Evolutionary conservation across 2,888 invertebrate genomes (phyloP).

Genomic region (Scaptodrosophila latifasciaeformis): DNA sequence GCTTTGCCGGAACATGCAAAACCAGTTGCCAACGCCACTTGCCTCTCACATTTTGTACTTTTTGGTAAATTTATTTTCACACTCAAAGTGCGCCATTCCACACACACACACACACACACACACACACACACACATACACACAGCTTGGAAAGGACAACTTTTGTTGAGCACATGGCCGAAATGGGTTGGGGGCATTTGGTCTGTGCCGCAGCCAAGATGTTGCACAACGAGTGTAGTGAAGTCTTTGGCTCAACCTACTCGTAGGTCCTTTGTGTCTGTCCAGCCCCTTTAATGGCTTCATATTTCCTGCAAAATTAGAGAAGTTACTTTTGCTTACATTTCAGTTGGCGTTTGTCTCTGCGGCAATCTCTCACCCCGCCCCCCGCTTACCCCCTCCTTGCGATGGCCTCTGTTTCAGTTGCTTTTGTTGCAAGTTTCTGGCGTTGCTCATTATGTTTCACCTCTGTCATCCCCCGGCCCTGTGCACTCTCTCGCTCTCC

Average conservation of each 20-base stretch:
- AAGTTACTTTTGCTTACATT: slow-evolving; percentile 61
- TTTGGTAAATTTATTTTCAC: slow-evolving; percentile 70
- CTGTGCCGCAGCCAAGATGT: slow-evolving; percentile 65
- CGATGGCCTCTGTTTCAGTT: slow-evolving; percentile 19
- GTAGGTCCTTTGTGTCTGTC: background rate
- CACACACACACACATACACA: too few relatives aligned
- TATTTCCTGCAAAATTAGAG: slow-evolving; percentile 72
- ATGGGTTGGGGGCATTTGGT: slow-evolving; percentile 14
- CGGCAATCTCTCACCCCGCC: background rate
- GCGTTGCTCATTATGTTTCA: slow-evolving; percentile 63
- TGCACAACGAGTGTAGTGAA: slow-evolving; percentile 48
- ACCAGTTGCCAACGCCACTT: slow-evolving; percentile 43
- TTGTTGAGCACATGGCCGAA: slow-evolving; percentile 48
- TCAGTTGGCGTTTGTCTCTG: slow-evolving; percentile 31
- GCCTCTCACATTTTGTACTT: slow-evolving; percentile 21
- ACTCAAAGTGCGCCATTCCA: slow-evolving; percentile 38
- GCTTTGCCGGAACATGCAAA: slow-evolving; percentile 37
- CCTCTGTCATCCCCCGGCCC: slow-evolving; percentile 19
- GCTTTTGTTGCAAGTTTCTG: slow-evolving; percentile 48
- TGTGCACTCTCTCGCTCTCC: slow-evolving; percentile 48
- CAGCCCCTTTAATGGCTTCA: slow-evolving; percentile 70
- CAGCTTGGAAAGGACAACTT: slow-evolving; percentile 62
- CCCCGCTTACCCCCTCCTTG: slow-evolving; percentile 18
- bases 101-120: too few relatives aligned
- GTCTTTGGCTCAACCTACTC: too few relatives aligned